Conservation (phyloP, 2,888 invertebrate genomes). For the Syrphus vitripennis region DNA sequence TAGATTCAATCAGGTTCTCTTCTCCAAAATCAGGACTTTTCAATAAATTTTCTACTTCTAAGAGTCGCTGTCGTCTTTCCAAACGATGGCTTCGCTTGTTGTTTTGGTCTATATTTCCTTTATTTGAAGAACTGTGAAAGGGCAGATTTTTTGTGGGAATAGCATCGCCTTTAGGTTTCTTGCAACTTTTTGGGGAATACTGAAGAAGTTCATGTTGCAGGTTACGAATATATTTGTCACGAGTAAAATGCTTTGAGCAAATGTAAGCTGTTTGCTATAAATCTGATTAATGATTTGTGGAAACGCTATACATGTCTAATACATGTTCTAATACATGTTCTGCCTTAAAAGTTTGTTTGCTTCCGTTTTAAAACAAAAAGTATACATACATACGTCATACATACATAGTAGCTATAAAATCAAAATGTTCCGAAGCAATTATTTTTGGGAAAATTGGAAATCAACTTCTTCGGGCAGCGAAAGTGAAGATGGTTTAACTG, state of each 20-base stretch:
- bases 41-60: background rate
- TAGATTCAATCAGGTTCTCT: background rate
- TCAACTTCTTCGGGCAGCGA: too few species aligned
- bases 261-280: background rate
- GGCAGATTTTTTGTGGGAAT: background rate
- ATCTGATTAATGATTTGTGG: too few species aligned
- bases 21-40: background rate
- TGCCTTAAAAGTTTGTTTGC: too few species aligned
- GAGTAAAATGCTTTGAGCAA: background rate
- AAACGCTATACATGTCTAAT: too few species aligned
- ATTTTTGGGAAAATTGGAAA: too few species aligned
- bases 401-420: too few species aligned
- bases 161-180: background rate
- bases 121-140: background rate
- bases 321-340: too few species aligned
- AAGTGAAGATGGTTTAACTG: too few species aligned
- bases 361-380: too few species aligned
- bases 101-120: background rate
- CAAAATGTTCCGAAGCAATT: too few species aligned
- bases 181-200: background rate
- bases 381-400: too few species aligned
- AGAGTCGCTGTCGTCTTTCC: background rate
- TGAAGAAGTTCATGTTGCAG: background rate
- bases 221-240: background rate
- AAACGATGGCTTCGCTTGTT: background rate